Conservation (phyloP, 2,888 invertebrate species). For the Biston betularia region DNA sequence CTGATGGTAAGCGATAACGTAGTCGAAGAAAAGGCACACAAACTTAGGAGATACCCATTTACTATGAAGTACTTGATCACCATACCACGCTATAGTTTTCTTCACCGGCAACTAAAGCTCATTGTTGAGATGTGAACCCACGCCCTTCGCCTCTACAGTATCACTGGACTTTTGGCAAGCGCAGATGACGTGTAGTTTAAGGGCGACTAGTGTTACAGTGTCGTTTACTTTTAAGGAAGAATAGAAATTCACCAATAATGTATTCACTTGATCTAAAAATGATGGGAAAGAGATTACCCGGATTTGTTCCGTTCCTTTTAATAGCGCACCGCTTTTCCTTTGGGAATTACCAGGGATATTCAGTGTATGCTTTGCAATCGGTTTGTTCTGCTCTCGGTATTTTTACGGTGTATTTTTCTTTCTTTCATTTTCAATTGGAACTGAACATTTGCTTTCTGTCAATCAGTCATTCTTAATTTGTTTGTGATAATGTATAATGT, state of each 20-base stretch:
- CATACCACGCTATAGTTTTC: no score
- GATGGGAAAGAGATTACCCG: conserved; percentile 26
- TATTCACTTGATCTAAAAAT: conserved; percentile 27
- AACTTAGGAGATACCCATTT: no score
- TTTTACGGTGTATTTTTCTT: conserved; percentile 44
- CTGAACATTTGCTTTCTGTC: conserved; percentile 40
- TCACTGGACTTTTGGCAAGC: no score
- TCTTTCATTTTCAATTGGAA: conserved; percentile 38
- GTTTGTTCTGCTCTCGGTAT: conserved; percentile 42
- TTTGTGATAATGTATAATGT: background rate
- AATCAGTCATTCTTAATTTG: conserved; percentile 46
- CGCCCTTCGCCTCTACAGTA: no score
- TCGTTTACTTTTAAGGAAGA: conserved; percentile 7
- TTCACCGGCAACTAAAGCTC: no score
- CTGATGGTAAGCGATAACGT: no score
- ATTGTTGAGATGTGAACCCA: no score
- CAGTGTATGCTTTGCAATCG: conserved; percentile 47
- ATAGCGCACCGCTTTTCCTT: conserved; percentile 38
- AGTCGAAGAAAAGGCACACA: no score
- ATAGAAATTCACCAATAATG: conserved; percentile 13
- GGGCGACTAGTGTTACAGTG: no score
- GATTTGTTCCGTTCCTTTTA: conserved; percentile 25
- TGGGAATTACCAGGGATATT: conserved; percentile 42
- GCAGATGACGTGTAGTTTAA: no score
- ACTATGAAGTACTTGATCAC: no score